These are phyloP conservation scores for Fopius arisanus DNA, from an alignment of 1,140 invertebrate species.

Conservation along the genomic window DNA sequence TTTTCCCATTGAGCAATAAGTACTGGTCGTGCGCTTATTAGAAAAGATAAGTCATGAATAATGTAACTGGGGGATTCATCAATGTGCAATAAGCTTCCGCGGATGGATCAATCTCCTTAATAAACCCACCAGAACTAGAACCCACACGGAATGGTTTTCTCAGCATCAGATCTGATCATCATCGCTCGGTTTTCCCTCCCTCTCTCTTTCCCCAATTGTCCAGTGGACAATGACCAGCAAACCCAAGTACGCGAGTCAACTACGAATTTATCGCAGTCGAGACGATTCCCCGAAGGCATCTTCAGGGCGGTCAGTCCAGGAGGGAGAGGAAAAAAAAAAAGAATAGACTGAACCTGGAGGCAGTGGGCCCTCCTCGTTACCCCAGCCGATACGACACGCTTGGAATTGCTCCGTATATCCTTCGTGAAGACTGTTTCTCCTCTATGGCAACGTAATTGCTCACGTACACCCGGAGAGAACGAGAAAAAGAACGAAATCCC, in stretches of 20 bases:
- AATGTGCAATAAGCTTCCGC: no score
- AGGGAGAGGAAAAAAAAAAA: background rate
- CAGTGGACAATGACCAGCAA: background rate
- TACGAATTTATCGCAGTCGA: conserved; percentile 37
- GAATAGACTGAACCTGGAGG: background rate
- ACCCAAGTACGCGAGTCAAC: conserved; percentile 35
- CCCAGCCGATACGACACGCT: conserved; percentile 33
- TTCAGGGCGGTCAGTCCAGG: background rate
- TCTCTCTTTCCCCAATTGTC: background rate
- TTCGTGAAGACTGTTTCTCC: conserved; percentile 16
- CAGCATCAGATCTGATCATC: background rate
- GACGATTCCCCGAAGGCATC: conserved; percentile 35
- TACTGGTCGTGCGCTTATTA: no score
- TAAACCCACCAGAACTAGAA: background rate
- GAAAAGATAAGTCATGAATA: background rate
- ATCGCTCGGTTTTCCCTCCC: background rate
- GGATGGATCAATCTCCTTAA: background rate
- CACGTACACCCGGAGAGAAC: conserved; percentile 43
- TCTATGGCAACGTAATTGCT: conserved; percentile 51
- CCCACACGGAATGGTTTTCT: background rate
- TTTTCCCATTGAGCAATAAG: no score
- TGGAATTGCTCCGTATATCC: conserved; percentile 26
- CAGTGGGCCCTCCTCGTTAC: conserved; percentile 23
- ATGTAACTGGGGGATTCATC: no score
- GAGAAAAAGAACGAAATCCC: conserved; percentile 20